A percentile compares a stretch with the other conserved stretches of the same genome.
phyloP scores from a whole-genome alignment of 2,113 vertebrate species.

The Lipophrys pholis region DNA sequence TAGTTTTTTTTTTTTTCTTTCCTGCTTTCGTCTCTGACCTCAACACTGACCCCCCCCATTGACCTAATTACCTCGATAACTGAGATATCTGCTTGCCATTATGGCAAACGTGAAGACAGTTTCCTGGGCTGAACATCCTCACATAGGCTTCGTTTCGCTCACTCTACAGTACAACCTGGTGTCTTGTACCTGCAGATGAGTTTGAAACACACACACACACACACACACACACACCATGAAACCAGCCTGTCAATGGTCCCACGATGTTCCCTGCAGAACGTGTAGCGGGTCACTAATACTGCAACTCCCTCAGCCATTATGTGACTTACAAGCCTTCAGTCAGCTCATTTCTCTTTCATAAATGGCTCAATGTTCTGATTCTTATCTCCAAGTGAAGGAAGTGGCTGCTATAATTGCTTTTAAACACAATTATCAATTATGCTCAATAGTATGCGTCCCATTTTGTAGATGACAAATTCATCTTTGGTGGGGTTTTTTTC shows the following conservation, averaged over 20 bases:
- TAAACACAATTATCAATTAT: conserved; percentile 76
- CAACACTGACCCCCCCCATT: conserved; percentile 37
- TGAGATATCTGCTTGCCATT: conserved; percentile 28
- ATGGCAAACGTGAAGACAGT: neutral
- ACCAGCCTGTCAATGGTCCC: conserved; percentile 1
- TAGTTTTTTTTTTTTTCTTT: conserved; percentile 4
- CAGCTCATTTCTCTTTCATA: conserved; percentile 59
- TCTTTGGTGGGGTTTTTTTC: conserved; percentile 55
- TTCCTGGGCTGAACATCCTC: no score
- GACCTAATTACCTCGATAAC: conserved; percentile 71
- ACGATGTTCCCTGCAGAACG: conserved; percentile 7
- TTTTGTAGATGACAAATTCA: conserved; percentile 63
- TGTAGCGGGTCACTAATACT: neutral
- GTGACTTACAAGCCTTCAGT: conserved; percentile 13
- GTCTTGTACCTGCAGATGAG: neutral
- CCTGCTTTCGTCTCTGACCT: neutral
- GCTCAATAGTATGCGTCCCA: conserved; percentile 62
- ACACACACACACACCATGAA: neutral
- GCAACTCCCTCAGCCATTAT: conserved; percentile 19
- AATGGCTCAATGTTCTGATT: conserved; percentile 63
- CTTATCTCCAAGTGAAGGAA: conserved; percentile 58
- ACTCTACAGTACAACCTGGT: no score
- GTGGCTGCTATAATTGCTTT: conserved; percentile 68
- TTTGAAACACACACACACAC: no score
- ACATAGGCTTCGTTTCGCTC: no score